Conservation (phyloP, 2,797 vertebrate species). For the Clarias fuscus region DNA sequence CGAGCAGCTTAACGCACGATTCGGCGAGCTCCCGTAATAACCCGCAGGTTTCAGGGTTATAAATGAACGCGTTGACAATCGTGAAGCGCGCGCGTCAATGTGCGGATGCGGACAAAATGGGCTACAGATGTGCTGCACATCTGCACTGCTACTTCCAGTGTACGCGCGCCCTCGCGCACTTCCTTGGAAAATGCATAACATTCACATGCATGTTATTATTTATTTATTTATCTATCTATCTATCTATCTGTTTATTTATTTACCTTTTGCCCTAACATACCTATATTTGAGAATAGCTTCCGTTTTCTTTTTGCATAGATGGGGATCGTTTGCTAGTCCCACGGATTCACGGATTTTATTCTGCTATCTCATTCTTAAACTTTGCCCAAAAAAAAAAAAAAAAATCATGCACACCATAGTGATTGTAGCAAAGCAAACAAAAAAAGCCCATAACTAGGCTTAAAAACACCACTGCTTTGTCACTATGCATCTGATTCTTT, state of each 20-base stretch:
- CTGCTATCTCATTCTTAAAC: conserved; percentile 38
- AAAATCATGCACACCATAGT: conserved; percentile 21
- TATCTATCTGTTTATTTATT: not conserved
- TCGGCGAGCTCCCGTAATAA: conserved; percentile 9
- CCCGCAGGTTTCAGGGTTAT: too few relatives aligned
- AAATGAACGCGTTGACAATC: too few relatives aligned
- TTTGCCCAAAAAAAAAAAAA: conserved; percentile 29
- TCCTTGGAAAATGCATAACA: not conserved
- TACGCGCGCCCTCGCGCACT: not conserved
- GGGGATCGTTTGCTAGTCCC: too few relatives aligned
- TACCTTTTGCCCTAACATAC: not conserved
- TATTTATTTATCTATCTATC: not conserved
- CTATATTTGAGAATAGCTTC: not conserved
- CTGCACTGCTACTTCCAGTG: conserved; percentile 37
- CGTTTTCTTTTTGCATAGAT: not conserved
- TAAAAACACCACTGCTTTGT: conserved; percentile 40
- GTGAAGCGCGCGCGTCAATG: not conserved
- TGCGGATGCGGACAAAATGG: conserved; percentile 41
- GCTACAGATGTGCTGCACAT: conserved; percentile 55
- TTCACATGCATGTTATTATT: not conserved
- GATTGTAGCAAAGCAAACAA: not conserved
- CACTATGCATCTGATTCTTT: conserved; percentile 34
- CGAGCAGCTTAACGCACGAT: not conserved
- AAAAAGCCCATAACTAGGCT: not conserved
- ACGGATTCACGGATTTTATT: conserved; percentile 13